Evolutionary conservation across 1,140 invertebrate species (phyloP).

Genomic region (Dufourea novaeangliae): DNA sequence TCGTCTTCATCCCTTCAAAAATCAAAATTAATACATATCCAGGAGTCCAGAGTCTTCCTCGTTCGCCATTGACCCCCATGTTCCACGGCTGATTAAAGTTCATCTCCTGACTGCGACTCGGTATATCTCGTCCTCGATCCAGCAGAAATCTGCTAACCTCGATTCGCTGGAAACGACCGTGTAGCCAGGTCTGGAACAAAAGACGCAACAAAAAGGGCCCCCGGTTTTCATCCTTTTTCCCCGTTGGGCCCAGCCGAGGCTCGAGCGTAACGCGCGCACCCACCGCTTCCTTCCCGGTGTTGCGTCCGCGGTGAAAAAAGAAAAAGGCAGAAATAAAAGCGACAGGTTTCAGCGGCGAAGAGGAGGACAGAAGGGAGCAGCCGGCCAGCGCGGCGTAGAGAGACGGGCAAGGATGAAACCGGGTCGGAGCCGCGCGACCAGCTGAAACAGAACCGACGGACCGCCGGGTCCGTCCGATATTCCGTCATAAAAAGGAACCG

Average conservation of each 20-base stretch:
- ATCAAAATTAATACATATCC: too few species aligned
- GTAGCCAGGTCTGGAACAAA: neutral
- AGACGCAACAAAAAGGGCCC: neutral
- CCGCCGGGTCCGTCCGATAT: conserved; percentile 56
- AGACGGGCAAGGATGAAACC: neutral
- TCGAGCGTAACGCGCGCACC: conserved; percentile 1
- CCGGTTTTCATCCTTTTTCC: conserved; percentile 20
- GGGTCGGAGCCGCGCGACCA: conserved; percentile 33
- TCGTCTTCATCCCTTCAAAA: too few species aligned
- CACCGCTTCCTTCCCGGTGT: conserved; percentile 25
- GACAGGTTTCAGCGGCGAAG: conserved; percentile 17
- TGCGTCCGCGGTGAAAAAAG: conserved; percentile 35
- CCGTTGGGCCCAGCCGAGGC: neutral
- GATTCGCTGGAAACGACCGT: neutral
- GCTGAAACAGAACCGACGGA: conserved; percentile 53
- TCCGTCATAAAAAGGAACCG: conserved; percentile 69
- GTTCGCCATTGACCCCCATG: too few species aligned
- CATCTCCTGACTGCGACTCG: too few species aligned
- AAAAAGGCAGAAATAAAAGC: too few species aligned
- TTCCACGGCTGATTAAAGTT: too few species aligned
- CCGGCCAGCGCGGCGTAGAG: too few species aligned
- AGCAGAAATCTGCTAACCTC: neutral
- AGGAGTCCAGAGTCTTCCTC: too few species aligned
- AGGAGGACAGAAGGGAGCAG: neutral
- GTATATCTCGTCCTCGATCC: neutral